Evolutionary conservation across 2,113 vertebrate species (phyloP).

Genomic region (Platycercus adscitus): DNA sequence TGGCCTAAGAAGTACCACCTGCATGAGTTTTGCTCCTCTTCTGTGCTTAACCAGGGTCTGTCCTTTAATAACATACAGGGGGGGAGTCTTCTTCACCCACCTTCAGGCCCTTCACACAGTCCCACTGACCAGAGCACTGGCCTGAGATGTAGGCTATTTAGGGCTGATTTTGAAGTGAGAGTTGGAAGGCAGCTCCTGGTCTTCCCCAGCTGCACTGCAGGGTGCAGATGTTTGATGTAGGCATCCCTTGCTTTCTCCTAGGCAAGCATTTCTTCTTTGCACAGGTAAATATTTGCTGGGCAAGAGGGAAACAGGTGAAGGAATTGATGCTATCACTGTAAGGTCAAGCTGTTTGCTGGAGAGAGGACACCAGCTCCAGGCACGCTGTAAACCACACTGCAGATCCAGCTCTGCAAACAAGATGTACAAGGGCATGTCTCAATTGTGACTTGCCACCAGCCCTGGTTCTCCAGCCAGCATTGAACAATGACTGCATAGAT

Average conservation of each 20-base stretch:
- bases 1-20: not conserved
- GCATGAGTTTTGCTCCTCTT: not conserved
- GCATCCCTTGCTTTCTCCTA: not conserved
- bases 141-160: not conserved
- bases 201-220: not conserved
- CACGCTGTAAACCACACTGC: not conserved
- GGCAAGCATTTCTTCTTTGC: not conserved
- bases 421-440: not conserved
- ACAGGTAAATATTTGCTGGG: constrained; percentile 3
- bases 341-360: not conserved
- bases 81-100: not conserved
- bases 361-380: not conserved
- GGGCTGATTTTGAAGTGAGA: not conserved
- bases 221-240: not conserved
- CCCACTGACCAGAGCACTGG: not conserved
- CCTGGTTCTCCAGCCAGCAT: not conserved
- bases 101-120: not conserved
- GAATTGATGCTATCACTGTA: not conserved
- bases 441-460: not conserved
- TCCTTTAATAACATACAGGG: not conserved
- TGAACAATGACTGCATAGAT: not conserved
- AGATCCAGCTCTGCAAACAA: constrained; percentile 15
- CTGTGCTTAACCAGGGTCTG: not conserved
- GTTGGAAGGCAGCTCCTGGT: not conserved
- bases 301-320: not conserved